Percentiles rank a stretch among this genome's conserved stretches.
phyloP scores from a whole-genome alignment of 2,888 invertebrate species.

The Enchytraeus crypticus region DNA sequence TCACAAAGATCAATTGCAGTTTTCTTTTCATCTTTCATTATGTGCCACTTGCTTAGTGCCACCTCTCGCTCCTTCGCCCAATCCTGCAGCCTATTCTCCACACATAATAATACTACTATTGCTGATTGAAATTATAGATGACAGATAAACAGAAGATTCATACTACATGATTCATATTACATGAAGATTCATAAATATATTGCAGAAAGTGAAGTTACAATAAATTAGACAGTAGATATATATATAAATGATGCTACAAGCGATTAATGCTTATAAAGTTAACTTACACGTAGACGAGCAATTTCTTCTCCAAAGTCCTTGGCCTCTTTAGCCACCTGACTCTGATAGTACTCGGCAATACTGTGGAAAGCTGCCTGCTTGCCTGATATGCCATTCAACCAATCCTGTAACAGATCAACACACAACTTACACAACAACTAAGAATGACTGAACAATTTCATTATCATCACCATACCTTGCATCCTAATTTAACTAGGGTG shows the following conservation, averaged over 20 bases:
- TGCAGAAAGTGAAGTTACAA: too few relatives aligned
- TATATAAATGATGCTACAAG: too few relatives aligned
- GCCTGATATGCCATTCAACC: slow-evolving; percentile 57
- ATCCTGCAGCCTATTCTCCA: slow-evolving; percentile 38
- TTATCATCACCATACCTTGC: too few relatives aligned
- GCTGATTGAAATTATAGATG: too few relatives aligned
- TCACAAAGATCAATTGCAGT: slow-evolving; percentile 34
- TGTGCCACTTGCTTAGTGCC: slow-evolving; percentile 32
- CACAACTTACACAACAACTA: not conserved
- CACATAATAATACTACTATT: slow-evolving; percentile 34
- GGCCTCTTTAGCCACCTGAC: slow-evolving; percentile 66
- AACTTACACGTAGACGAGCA: slow-evolving; percentile 60
- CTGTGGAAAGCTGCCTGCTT: slow-evolving; percentile 84
- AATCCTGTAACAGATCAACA: slow-evolving; percentile 52
- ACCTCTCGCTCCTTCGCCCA: slow-evolving; percentile 38
- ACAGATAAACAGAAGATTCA: too few relatives aligned
- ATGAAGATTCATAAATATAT: too few relatives aligned
- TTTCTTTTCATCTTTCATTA: slow-evolving; percentile 37
- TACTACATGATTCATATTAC: too few relatives aligned
- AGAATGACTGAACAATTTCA: too few relatives aligned
- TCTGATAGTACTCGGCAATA: slow-evolving; percentile 79
- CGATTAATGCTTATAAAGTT: too few relatives aligned
- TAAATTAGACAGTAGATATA: too few relatives aligned
- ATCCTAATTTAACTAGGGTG: too few relatives aligned
- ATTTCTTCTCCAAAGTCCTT: slow-evolving; percentile 85